Base-by-base conservation (phyloP, 2,888 invertebrate species). In the Halocaridina rubra region DNA sequence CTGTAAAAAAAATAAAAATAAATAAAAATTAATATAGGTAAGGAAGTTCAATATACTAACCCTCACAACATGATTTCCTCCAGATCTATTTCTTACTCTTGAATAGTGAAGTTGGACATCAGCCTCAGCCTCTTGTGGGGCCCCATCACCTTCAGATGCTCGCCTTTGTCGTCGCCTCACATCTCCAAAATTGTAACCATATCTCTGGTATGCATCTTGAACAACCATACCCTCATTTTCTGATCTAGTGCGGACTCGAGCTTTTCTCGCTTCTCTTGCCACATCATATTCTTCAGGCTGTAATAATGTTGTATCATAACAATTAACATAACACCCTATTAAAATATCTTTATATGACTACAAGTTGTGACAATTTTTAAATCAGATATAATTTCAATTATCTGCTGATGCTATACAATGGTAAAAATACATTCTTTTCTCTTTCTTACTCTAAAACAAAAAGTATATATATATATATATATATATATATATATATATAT, bases 221-320 rank as follows among this genome's bases (percentile, higher is more conserved):
- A 79, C 57, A 19, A 22, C 53, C 5, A 39, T 30, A 22, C 76
- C 61, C 46, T 86, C 81, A 46, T 86, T 86, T 30, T 86, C 86
- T 24, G 86, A 86, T 32, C 82, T 79, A 8, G 86, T 86, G 59
- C 86, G 76, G 10, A 80, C 39, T 7, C 86, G 82, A 8, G 82
- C 78, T 61, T 86, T 86, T 78, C 86, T 82, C 7, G 86, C 88
- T 69, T 88, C 85, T 16, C 80, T 69, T 3, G 82, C 88, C 29
- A 80, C 78, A 46, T 88, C 86, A 69, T 84, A 81, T 82, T 88
- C 84, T 24, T 84, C 72, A 13, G 86, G 86, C 88, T 87, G 82
- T 2, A 64, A 67, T 27, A n/a, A n/a, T n/a, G n/a, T n/a, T n/a
- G n/a, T n/a, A n/a, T n/a, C n/a, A n/a, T n/a, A n/a, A n/a, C n/a